phyloP scores from a whole-genome alignment of 2,797 vertebrate genomes.

The Carcharodon carcharias region DNA sequence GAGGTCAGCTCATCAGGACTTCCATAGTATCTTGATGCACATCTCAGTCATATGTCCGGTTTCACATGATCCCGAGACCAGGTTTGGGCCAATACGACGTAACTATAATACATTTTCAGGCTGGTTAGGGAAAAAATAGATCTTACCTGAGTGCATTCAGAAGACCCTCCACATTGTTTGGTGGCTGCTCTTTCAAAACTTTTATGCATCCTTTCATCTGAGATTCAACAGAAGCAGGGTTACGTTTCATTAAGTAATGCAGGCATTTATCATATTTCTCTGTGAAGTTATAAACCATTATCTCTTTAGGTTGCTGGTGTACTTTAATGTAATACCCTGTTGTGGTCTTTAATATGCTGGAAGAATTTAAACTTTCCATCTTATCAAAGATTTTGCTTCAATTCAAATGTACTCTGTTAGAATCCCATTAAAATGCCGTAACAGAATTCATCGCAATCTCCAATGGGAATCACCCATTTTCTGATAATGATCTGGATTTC shows the following conservation, averaged over 20 bases:
- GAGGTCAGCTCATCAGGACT: too few relatives aligned
- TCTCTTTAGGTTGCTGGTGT: background rate
- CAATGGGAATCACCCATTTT: background rate
- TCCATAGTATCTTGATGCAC: too few relatives aligned
- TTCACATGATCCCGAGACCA: too few relatives aligned
- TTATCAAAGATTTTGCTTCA: conserved; percentile 1
- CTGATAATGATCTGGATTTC: background rate
- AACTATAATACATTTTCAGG: background rate
- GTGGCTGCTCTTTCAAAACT: conserved; percentile 91
- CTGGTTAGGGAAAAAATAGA: background rate
- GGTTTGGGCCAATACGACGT: background rate
- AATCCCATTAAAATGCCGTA: background rate
- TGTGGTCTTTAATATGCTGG: background rate
- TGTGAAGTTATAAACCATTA: background rate
- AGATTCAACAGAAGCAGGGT: conserved; percentile 45
- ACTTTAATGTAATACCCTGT: background rate
- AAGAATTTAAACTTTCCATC: background rate
- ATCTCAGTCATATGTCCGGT: too few relatives aligned
- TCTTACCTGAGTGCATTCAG: conserved; percentile 93
- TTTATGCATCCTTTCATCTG: conserved; percentile 86
- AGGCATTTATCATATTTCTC: background rate
- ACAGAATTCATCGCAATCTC: background rate
- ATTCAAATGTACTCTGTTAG: background rate
- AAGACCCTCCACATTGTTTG: conserved; percentile 91
- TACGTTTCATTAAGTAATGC: background rate